A percentile compares a stretch with the other conserved stretches of the same genome.
These are phyloP conservation scores for Eulimnadia texana DNA, from an alignment of 1,140 invertebrate species.

Conservation along the genomic window DNA sequence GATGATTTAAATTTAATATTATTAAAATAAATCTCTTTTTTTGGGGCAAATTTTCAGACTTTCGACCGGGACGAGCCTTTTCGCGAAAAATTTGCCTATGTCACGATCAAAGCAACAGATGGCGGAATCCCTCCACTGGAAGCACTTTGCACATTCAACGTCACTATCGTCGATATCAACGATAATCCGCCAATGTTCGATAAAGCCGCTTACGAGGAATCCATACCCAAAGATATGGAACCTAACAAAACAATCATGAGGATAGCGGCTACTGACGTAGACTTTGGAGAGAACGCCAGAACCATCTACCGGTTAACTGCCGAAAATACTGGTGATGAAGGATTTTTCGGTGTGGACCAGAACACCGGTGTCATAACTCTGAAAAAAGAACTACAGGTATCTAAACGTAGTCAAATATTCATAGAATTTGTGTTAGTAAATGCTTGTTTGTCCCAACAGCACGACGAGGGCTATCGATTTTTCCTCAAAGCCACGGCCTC, in stretches of 20 bases:
- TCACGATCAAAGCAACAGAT: slow-evolving; percentile 66
- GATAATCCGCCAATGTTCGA: slow-evolving; percentile 56
- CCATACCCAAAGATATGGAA: slow-evolving; percentile 54
- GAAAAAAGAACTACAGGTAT: slow-evolving; percentile 41
- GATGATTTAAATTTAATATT: too few species aligned
- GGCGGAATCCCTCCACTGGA: slow-evolving; percentile 68
- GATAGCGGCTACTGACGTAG: slow-evolving; percentile 74
- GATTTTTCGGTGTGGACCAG: slow-evolving; percentile 60
- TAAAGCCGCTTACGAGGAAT: slow-evolving; percentile 51
- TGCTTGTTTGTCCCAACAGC: slow-evolving; percentile 31
- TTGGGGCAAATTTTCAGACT: too few species aligned
- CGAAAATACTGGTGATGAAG: slow-evolving; percentile 32
- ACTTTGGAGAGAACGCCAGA: slow-evolving; percentile 69
- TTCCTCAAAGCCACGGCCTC: slow-evolving; percentile 53
- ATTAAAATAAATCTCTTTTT: too few species aligned
- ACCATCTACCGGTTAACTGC: slow-evolving; percentile 35
- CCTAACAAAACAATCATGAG: slow-evolving; percentile 60
- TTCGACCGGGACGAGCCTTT: slow-evolving; percentile 74
- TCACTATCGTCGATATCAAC: slow-evolving; percentile 72
- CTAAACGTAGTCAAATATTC: too few species aligned
- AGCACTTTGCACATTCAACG: slow-evolving; percentile 74
- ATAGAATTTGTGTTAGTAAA: too few species aligned
- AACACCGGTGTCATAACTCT: slow-evolving; percentile 63
- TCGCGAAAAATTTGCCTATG: slow-evolving; percentile 64
- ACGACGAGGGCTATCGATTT: slow-evolving; percentile 48